These are phyloP conservation scores for Neogobius melanostomus DNA, from an alignment of 2,113 vertebrate genomes.

Conservation along the genomic window DNA sequence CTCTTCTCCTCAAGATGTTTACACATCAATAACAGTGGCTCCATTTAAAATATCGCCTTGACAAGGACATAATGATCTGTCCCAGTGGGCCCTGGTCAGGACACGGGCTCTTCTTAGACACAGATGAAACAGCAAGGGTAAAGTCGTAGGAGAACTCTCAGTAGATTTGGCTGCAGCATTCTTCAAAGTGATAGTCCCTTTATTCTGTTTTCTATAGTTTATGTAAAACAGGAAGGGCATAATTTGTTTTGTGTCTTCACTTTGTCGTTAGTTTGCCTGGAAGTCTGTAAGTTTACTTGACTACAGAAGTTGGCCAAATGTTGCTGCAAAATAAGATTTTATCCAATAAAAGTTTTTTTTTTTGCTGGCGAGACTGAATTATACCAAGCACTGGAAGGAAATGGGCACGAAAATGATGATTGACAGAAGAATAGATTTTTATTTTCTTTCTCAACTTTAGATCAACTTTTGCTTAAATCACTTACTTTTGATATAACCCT, in stretches of 20 bases:
- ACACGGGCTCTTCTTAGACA: constrained; percentile 55
- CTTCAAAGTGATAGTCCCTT: constrained; percentile 47
- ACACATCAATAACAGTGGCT: constrained; percentile 73
- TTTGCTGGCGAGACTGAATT: constrained; percentile 31
- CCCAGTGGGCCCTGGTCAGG: constrained; percentile 60
- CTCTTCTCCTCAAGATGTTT: constrained; percentile 70
- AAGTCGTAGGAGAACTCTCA: constrained; percentile 55
- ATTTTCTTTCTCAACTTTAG: constrained; percentile 42
- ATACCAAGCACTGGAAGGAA: constrained; percentile 25
- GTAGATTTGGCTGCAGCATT: constrained; percentile 48
- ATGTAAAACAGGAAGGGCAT: constrained; percentile 25
- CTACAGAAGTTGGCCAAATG: constrained; percentile 18
- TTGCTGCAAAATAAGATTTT: constrained; percentile 6
- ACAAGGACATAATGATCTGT: constrained; percentile 73
- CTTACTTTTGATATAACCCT: too few species aligned
- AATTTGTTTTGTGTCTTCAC: constrained; percentile 33
- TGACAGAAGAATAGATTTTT: constrained; percentile 44
- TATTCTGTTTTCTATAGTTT: constrained; percentile 32
- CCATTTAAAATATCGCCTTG: constrained; percentile 69
- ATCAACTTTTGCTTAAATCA: constrained; percentile 31
- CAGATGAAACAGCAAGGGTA: constrained; percentile 24
- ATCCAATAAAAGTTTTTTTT: constrained; percentile 34
- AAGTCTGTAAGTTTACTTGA: constrained; percentile 27
- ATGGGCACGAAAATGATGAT: constrained; percentile 41
- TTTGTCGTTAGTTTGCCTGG: constrained; percentile 28